Conservation (phyloP, 2,797 vertebrate genomes). For the Trachurus trachurus region DNA sequence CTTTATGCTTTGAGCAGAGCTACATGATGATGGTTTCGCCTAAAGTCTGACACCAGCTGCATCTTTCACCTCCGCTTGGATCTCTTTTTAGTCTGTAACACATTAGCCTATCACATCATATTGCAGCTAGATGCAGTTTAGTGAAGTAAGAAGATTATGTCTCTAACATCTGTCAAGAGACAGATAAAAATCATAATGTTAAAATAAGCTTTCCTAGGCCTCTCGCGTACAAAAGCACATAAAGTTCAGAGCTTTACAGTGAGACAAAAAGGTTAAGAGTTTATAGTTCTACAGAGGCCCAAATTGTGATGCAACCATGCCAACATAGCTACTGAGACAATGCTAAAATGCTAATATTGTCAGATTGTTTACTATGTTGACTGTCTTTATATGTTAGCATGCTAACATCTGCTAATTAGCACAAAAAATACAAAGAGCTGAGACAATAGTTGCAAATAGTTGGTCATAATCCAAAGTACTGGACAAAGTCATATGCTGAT, state of each 20-base stretch:
- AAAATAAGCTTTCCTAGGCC: background rate
- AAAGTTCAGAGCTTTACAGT: background rate
- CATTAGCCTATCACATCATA: slow-evolving; percentile 9
- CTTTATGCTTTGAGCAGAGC: slow-evolving; percentile 11
- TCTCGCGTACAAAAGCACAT: background rate
- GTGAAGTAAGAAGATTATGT: slow-evolving; percentile 4
- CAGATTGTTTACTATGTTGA: too few relatives aligned
- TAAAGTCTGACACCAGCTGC: slow-evolving; percentile 25
- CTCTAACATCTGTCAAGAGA: slow-evolving; percentile 9
- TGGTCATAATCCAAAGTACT: too few relatives aligned
- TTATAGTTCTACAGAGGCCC: background rate
- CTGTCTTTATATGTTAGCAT: too few relatives aligned
- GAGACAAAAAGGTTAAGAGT: background rate
- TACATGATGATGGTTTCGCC: slow-evolving; percentile 13
- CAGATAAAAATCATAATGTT: background rate
- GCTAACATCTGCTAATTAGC: background rate
- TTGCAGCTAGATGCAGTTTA: background rate
- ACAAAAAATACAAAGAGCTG: background rate
- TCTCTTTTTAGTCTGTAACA: slow-evolving; percentile 16
- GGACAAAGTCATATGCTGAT: background rate
- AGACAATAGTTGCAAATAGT: too few relatives aligned
- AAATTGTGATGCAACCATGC: too few relatives aligned
- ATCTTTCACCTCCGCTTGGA: slow-evolving; percentile 27
- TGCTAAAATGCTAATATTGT: too few relatives aligned
- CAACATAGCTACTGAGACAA: background rate